A percentile compares a stretch with the other conserved stretches of the same genome.
Evolutionary conservation across 2,888 invertebrate species (phyloP).

Genomic region (Agrotis segetum): DNA sequence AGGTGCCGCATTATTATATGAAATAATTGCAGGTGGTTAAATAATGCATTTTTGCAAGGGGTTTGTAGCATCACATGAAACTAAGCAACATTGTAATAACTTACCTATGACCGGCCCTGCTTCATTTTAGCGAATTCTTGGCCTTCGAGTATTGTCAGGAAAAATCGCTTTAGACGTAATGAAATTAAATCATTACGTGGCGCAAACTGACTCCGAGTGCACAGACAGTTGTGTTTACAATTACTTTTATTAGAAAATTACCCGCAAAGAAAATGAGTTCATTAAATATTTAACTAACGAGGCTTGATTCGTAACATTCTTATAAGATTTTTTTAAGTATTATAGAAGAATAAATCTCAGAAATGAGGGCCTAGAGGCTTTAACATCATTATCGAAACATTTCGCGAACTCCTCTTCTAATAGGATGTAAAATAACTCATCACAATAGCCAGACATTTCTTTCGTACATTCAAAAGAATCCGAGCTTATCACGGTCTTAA

Average conservation of each 20-base stretch:
- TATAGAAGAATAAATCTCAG: constrained; percentile 21
- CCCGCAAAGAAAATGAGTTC: constrained; percentile 10
- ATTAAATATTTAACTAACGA: constrained; percentile 4
- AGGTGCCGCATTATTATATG: constrained; percentile 12
- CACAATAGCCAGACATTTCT: constrained; percentile 88
- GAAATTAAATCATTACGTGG: neutral
- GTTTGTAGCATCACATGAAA: constrained; percentile 19
- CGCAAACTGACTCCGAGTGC: constrained; percentile 17
- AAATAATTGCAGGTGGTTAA: constrained; percentile 42
- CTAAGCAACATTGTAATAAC: constrained; percentile 33
- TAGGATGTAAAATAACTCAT: constrained; percentile 88
- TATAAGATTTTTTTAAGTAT: neutral
- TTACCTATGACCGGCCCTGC: neutral
- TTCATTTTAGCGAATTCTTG: constrained; percentile 11
- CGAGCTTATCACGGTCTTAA: constrained; percentile 90
- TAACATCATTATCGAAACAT: constrained; percentile 68
- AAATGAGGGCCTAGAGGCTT: constrained; percentile 37
- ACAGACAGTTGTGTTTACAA: constrained; percentile 31
- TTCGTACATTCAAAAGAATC: constrained; percentile 89
- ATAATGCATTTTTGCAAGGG: constrained; percentile 33
- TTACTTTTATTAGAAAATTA: constrained; percentile 26
- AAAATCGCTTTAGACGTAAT: neutral
- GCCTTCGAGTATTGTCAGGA: constrained; percentile 10
- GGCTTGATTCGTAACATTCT: neutral
- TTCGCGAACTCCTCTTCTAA: constrained; percentile 71